Base-by-base conservation (phyloP, 2,113 vertebrate genomes). In the Dendropsophus ebraccatus region DNA sequence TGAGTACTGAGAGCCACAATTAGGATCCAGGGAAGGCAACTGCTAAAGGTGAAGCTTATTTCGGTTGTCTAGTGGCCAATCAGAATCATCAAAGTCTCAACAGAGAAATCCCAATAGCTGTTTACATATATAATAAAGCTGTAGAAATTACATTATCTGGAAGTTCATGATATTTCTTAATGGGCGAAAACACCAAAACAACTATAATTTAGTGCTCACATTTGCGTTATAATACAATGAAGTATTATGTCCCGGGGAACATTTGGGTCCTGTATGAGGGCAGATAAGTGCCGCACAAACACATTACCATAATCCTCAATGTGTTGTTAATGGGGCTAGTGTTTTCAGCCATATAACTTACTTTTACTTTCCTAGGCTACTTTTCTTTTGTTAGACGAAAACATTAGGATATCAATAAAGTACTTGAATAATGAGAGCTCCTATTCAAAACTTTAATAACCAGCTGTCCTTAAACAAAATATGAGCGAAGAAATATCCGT, bases 391-490 rank as follows among this genome's bases (percentile, higher is more conserved):
- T 52, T 60, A 21, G 28, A 56, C 60, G 50, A 8, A 81, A 30
- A 72, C 49, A 47, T 54, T 72, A 56, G 81, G 32, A 62, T 72
- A 54, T 54, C 81, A 73, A 72, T 70, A 54, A 70, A 83, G 65
- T 37, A 41, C 62, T 41, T 85, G 16, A 85, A 52, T 77, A 45
- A 79, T 85, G 62, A 86, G 69, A 72, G 76, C 65, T 58, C 28
- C 56, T 72, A 67, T 80, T 65, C 49, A 80, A n/a, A 54, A 72
- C 30, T 80, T 79, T 80, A 56, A 80, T 79, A 85, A 78, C 76
- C 84, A 86, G 84, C 76, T 86, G 84, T 80, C 65, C 56, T 80
- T 54, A 28, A 69, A 86, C 32, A 86, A 70, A 80, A 80, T 80
- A 80, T 86, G 65, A 80, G 76, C 35, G 28, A 78, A 86, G 65